phyloP scores from a whole-genome alignment of 1,140 invertebrate genomes.

The Branchinecta lynchi region DNA sequence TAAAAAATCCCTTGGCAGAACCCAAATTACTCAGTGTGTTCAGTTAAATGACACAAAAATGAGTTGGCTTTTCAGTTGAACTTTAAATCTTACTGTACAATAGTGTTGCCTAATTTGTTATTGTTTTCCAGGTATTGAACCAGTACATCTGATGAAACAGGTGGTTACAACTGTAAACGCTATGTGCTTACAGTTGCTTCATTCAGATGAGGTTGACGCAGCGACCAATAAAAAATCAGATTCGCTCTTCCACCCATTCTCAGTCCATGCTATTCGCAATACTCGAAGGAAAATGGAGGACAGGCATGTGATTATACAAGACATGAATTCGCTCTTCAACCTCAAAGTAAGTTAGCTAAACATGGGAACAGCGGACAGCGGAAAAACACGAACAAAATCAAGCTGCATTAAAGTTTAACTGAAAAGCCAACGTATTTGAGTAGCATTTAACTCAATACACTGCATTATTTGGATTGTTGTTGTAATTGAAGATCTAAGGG shows the following conservation, averaged over 20 bases:
- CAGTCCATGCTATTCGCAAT: conserved; percentile 55
- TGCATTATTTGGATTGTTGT: no score
- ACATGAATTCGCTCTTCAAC: conserved; percentile 41
- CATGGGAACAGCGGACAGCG: no score
- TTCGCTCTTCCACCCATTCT: conserved; percentile 31
- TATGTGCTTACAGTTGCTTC: conserved; percentile 46
- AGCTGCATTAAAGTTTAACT: no score
- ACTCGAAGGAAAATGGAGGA: conserved; percentile 71
- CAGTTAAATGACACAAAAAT: no score
- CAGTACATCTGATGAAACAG: conserved; percentile 51
- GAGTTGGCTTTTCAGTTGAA: background rate
- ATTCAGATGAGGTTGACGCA: conserved; percentile 26
- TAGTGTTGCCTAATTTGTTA: background rate
- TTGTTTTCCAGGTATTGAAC: conserved; percentile 41
- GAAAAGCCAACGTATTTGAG: no score
- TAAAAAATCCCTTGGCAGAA: no score
- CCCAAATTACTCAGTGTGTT: no score
- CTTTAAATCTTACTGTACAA: background rate
- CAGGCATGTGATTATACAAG: conserved; percentile 50
- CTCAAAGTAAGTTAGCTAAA: conserved; percentile 37
- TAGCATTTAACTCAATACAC: no score
- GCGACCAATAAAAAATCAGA: background rate
- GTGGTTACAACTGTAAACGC: conserved; percentile 51
- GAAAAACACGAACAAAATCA: no score
- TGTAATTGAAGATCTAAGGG: no score